These are phyloP conservation scores for Drosophila trapezifrons DNA, from an alignment of 1,140 invertebrate genomes.

Conservation along the genomic window DNA sequence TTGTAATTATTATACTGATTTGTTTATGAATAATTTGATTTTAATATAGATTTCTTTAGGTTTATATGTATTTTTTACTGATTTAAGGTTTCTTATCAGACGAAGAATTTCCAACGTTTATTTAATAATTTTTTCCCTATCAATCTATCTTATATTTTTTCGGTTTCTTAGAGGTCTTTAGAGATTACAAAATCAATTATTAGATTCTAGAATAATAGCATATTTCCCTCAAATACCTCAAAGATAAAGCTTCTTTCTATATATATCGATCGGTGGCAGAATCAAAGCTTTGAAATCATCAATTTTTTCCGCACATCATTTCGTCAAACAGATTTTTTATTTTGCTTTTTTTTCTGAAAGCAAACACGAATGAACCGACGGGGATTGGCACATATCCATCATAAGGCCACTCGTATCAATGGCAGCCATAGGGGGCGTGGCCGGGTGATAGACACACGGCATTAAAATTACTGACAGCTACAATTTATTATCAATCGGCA, in stretches of 20 bases:
- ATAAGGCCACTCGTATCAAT: slow-evolving; percentile 47
- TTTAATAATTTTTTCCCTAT: no score
- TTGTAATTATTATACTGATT: no score
- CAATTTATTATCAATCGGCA: slow-evolving; percentile 76
- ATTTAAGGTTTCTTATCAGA: no score
- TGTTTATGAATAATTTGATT: no score
- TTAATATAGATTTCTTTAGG: no score
- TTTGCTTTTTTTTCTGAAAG: not conserved
- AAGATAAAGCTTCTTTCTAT: not conserved
- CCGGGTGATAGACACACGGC: slow-evolving; percentile 65
- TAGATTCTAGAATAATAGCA: no score
- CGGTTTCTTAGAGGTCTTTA: no score
- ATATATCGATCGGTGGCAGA: not conserved
- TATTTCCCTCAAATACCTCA: not conserved
- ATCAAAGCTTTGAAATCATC: slow-evolving; percentile 2
- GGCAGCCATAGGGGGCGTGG: slow-evolving; percentile 28
- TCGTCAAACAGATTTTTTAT: no score
- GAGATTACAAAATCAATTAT: no score
- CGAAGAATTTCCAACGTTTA: no score
- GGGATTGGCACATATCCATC: slow-evolving; percentile 40
- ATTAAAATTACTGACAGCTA: slow-evolving; percentile 79
- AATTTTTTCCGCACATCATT: slow-evolving; percentile 1
- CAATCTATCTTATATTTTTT: no score
- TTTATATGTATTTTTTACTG: no score
- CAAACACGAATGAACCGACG: slow-evolving; percentile 12